Conservation (phyloP, 35 echinoderm and acorn worm genomes). For the Hemicentrotus pulcherrimus region DNA sequence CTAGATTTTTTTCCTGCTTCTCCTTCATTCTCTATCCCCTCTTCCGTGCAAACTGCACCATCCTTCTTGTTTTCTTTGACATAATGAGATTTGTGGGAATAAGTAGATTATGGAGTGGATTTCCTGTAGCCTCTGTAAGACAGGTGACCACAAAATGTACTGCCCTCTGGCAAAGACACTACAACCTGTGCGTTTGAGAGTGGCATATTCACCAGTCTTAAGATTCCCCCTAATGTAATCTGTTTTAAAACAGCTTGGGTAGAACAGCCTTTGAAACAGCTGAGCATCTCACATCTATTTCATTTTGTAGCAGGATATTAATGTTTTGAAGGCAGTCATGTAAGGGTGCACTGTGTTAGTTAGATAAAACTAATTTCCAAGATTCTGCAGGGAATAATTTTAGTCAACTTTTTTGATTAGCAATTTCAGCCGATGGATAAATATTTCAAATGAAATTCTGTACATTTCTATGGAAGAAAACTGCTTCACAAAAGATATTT, state of each 20-base stretch:
- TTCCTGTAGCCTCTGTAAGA: not conserved
- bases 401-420: no score
- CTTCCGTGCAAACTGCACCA: not conserved
- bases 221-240: not conserved
- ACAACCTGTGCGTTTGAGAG: not conserved
- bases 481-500: no score
- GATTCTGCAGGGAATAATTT: no score
- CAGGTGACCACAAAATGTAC: conserved; percentile 1
- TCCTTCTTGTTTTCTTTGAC: not conserved
- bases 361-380: no score
- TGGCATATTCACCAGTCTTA: not conserved
- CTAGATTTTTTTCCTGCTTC: no score
- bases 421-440: no score
- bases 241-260: not conserved
- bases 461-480: no score
- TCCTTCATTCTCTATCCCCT: not conserved
- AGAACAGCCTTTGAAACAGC: not conserved
- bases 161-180: not conserved
- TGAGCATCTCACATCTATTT: not conserved
- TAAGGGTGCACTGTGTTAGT: no score
- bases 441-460: no score
- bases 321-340: no score
- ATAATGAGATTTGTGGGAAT: not conserved
- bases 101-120: not conserved
- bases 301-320: not conserved